phyloP scores from a whole-genome alignment of 2,113 vertebrate genomes.

The Sylvia atricapilla region DNA sequence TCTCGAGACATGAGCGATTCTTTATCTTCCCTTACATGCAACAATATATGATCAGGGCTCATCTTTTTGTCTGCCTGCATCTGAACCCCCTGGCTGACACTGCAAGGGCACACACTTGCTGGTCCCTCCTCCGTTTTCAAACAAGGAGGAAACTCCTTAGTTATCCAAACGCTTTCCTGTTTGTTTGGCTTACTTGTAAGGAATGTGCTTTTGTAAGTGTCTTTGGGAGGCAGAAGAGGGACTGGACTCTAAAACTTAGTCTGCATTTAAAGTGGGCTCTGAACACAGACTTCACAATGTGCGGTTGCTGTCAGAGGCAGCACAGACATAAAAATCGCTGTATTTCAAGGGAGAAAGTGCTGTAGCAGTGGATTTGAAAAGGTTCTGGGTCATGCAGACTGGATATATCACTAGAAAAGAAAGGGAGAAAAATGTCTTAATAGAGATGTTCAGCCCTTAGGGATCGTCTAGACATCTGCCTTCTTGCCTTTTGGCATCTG shows the following conservation, averaged over 20 bases:
- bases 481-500: background rate
- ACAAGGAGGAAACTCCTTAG: background rate
- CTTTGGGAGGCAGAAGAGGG: background rate
- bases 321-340: background rate
- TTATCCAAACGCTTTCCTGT: background rate
- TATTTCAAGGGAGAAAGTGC: background rate
- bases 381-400: background rate
- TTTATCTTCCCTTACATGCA: rapidly evolving
- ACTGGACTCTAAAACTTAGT: background rate
- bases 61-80: background rate
- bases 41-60: background rate
- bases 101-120: background rate
- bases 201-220: slow-evolving; percentile 7
- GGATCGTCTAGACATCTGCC: background rate
- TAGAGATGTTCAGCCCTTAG: background rate
- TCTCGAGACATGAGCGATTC: background rate
- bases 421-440: background rate
- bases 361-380: background rate
- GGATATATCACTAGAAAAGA: background rate
- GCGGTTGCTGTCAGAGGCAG: background rate
- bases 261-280: background rate
- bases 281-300: background rate
- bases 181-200: slow-evolving; percentile 18
- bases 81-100: background rate
- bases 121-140: background rate